Evolutionary conservation across 2,797 vertebrate genomes (phyloP), one percentile per base, ranked within the genome.

Genomic region (Manis pentadactyla): DNA sequence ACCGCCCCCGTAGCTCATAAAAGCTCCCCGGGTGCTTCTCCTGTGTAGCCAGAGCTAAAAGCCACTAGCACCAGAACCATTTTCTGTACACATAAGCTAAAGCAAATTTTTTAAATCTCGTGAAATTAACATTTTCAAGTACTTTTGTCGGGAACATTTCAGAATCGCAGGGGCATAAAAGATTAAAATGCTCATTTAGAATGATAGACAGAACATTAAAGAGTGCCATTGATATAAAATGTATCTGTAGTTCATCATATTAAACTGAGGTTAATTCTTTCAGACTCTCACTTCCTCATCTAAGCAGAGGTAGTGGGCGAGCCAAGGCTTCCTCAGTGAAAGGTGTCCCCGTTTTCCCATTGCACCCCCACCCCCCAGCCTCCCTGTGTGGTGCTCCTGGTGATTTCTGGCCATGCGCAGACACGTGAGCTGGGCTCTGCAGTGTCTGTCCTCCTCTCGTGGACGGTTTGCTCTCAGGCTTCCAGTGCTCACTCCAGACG

Each of bases 31-130:
- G 19, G 18, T 46, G 55, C 12, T 4, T 64, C n/a, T 79, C 18
- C 37, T 10, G 2, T 0, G 25, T 14, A 37, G 31, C 23, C 13
- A 57, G 68, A 95, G 29, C 34, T 46, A 61, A 61, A 51, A 51
- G 51, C 37, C 90, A 85, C 18, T 34, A 9, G n/a, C 21, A 2
- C 61, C 51, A 73, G n/a, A 53, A 57, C 37, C 46, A 63, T 42
- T 81, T 95, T 75, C 83, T 85, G 1, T 79, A 73, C 34, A 66
- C 55, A 51, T 0, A 17, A 31, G 42, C 25, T 57, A 66, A 64
- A 31, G n/a, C 66, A 73, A 57, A 84, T 61, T 85, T 85, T 71
- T 82, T 90, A 94, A 92, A 71, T 13, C 53, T 95, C 42, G 34
- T 68, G 49, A 55, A 93, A 92, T 77, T 34, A 85, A 77, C 29